phyloP scores from a whole-genome alignment of 2,113 vertebrate species.

The Leuciscus idus region DNA sequence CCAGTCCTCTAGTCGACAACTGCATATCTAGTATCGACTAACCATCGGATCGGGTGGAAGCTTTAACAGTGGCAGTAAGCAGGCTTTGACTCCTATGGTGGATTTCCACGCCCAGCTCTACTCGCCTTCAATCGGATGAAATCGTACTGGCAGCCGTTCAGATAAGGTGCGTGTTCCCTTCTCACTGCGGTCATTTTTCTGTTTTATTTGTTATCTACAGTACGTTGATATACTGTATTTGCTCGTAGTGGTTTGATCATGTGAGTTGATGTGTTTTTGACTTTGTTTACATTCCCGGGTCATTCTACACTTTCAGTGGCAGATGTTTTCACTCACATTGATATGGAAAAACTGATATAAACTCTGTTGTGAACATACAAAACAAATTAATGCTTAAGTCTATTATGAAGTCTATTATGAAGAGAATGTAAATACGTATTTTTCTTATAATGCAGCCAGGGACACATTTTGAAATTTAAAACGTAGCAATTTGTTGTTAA shows the following conservation, averaged over 20 bases:
- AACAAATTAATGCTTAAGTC: no score
- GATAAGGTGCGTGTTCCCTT: slow-evolving; percentile 20
- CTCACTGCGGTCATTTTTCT: neutral
- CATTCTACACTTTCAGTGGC: neutral
- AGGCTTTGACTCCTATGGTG: neutral
- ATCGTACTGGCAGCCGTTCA: neutral
- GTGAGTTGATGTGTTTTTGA: neutral
- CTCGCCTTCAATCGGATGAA: slow-evolving; percentile 15
- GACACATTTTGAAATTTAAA: neutral
- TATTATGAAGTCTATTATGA: neutral
- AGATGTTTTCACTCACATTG: neutral
- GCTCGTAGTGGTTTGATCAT: neutral
- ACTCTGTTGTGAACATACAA: neutral
- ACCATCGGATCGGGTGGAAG: neutral
- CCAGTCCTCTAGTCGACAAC: neutral
- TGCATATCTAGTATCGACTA: neutral
- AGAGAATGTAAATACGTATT: neutral
- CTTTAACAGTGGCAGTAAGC: neutral
- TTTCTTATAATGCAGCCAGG: neutral
- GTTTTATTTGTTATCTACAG: neutral
- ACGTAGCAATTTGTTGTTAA: neutral
- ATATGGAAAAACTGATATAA: neutral
- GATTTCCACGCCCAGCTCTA: slow-evolving; percentile 28
- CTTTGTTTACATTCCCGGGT: slow-evolving; percentile 17
- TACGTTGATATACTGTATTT: neutral